These are phyloP conservation scores for Coranthus polyacanthus DNA, from an alignment of 2,797 vertebrate species.

Conservation along the genomic window DNA sequence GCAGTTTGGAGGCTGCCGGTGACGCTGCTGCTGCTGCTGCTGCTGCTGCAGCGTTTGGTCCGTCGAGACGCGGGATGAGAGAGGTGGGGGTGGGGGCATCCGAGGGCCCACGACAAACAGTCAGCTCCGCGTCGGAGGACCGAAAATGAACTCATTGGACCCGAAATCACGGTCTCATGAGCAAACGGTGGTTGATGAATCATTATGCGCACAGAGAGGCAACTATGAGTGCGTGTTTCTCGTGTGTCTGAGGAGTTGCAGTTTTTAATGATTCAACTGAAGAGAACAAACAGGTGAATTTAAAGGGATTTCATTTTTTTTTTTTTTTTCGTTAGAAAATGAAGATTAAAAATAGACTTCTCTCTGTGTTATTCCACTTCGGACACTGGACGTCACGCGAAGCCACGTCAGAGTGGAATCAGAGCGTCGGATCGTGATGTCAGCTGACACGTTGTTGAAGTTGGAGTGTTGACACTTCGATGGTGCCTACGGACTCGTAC, in stretches of 20 bases:
- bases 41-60: slow-evolving; percentile 75
- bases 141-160: slow-evolving; percentile 71
- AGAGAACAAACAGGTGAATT: slow-evolving; percentile 1
- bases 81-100: slow-evolving; percentile 71
- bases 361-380: too few species aligned
- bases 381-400: not conserved
- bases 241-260: slow-evolving; percentile 41
- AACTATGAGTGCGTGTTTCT: slow-evolving; percentile 22
- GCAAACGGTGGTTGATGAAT: slow-evolving; percentile 77
- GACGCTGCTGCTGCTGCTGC: slow-evolving; percentile 66
- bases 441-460: not conserved
- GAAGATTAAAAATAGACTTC: too few species aligned
- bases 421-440: not conserved
- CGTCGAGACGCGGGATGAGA: slow-evolving; percentile 79
- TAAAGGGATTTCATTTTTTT: slow-evolving; percentile 45
- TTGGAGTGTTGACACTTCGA: not conserved
- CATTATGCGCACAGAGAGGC: slow-evolving; percentile 67
- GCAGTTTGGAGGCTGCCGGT: slow-evolving; percentile 78
- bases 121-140: slow-evolving; percentile 45
- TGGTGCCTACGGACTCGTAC: not conserved
- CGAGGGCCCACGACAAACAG: slow-evolving; percentile 75
- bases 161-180: slow-evolving; percentile 65
- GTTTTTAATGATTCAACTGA: slow-evolving; percentile 50
- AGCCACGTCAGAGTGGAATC: not conserved
- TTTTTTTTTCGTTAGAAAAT: too few species aligned